Evolutionary conservation across 2,797 vertebrate species (phyloP), one percentile per base, ranked within the genome.

Genomic region (Hafferia zeledoni): DNA sequence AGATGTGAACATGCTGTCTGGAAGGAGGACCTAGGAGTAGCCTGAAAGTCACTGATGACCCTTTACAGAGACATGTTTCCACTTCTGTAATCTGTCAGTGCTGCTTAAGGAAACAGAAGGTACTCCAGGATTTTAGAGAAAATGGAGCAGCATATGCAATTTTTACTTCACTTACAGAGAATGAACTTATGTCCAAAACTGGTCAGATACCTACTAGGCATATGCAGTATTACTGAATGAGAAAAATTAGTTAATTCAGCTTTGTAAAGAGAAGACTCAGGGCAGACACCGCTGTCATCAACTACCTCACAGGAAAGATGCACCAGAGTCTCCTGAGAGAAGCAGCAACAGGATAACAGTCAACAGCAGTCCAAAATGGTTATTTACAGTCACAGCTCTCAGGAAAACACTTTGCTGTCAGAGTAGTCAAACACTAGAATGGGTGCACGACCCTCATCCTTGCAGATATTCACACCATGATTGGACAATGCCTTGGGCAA

Each of bases 321-420:
- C 24, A 75, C 8, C 57, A 61, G 53, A 53, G 4, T 33, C 35
- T 46, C 49, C 17, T 56, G 27, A 63, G 23, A 83, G 12, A 27
- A 9, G 9, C 22, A 50, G n/a, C 3, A 0, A 80, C 0, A 27
- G 4, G 24, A 39, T 19, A 9, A 70, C 24, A 74, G 35, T 3
- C 35, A 79, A 25, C 0, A 83, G 28, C 53, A 84, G 23, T 15
- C 33, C 43, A 59, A 82, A 90, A 65, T 11, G 7, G 22, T 11
- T 91, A 65, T 16, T 41, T n/a, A 69, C 14, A 22, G 5, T 31
- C n/a, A 23, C 9, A 35, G 33, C 17, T 55, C 55, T 15, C 3
- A 43, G 16, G 74, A 9, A 41, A 47, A 74, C 46, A 33, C 41
- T 0, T 10, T 33, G 71, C 25, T 25, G 13, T 12, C 15, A 50